A percentile compares a stretch with the other conserved stretches of the same genome.
Evolutionary conservation across 64 coral and sea anemone species (phyloP).

Genomic region (Stichodactyla helianthus): DNA sequence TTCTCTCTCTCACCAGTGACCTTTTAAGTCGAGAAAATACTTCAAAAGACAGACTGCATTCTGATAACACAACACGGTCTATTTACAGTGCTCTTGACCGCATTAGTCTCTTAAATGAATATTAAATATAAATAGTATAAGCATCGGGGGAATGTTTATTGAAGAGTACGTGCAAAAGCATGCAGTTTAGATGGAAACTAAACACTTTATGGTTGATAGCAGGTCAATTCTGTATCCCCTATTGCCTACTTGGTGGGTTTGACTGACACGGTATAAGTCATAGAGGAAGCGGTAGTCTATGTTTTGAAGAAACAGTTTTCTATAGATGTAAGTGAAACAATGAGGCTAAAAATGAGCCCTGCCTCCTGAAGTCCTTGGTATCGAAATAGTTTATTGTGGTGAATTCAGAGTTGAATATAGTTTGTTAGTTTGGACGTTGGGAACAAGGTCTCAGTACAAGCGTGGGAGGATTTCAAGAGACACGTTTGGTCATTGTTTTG

Average conservation of each 20-base stretch:
- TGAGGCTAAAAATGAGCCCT: background rate
- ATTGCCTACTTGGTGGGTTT: background rate
- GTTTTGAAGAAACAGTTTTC: background rate
- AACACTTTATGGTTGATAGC: background rate
- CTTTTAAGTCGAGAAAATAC: background rate
- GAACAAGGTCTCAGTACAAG: background rate
- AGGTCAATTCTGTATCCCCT: background rate
- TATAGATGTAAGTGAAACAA: background rate
- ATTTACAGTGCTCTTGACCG: slow-evolving; percentile 27
- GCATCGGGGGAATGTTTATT: slow-evolving; percentile 7
- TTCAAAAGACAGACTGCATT: background rate
- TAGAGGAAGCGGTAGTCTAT: background rate
- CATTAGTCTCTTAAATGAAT: slow-evolving; percentile 7
- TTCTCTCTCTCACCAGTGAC: background rate
- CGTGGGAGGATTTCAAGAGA: slow-evolving; percentile 2
- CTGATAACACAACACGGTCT: slow-evolving; percentile 9
- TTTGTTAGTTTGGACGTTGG: background rate
- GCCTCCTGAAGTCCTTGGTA: background rate
- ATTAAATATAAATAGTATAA: slow-evolving; percentile 8
- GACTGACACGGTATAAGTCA: background rate
- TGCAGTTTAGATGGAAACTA: background rate
- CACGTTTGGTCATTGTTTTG: slow-evolving; percentile 1
- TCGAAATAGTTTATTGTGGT: background rate
- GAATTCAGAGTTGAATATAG: background rate
- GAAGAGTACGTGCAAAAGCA: background rate